A percentile compares a stretch with the other conserved stretches of the same genome.
Evolutionary conservation across 2,888 invertebrate genomes (phyloP).

Genomic region (Eugnorisma glareosa): DNA sequence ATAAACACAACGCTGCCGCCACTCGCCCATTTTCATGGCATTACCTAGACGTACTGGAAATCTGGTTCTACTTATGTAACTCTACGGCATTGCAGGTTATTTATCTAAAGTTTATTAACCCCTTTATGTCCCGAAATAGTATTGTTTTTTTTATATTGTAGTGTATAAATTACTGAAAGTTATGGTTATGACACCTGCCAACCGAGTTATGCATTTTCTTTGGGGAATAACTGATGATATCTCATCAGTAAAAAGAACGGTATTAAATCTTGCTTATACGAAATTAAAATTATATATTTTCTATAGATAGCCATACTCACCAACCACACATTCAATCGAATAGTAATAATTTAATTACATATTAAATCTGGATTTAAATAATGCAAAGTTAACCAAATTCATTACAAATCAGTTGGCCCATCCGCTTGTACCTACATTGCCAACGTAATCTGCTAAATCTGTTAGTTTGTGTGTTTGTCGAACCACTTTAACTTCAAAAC

Average conservation of each 20-base stretch:
- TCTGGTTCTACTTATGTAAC: conserved; percentile 81
- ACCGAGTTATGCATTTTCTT: background rate
- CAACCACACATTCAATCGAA: background rate
- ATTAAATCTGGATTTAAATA: background rate
- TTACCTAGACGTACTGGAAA: conserved; percentile 60
- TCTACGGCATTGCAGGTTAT: conserved; percentile 85
- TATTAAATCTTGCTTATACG: background rate
- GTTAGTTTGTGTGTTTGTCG: too few species aligned
- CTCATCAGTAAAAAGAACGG: too few species aligned
- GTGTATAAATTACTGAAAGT: conserved; percentile 2
- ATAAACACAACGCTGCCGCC: conserved; percentile 37
- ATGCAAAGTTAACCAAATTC: too few species aligned
- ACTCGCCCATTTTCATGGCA: conserved; percentile 54
- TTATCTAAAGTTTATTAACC: conserved; percentile 40
- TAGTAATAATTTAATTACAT: background rate
- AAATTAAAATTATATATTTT: background rate
- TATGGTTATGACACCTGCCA: background rate
- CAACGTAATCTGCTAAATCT: background rate
- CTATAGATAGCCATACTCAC: background rate
- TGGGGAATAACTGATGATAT: background rate
- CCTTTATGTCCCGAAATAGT: background rate
- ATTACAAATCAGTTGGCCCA: background rate
- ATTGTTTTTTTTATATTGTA: background rate
- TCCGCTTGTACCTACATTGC: background rate
- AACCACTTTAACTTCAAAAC: background rate